Evolutionary conservation across 2,797 vertebrate genomes (phyloP).

Genomic region (Ibycter americanus): DNA sequence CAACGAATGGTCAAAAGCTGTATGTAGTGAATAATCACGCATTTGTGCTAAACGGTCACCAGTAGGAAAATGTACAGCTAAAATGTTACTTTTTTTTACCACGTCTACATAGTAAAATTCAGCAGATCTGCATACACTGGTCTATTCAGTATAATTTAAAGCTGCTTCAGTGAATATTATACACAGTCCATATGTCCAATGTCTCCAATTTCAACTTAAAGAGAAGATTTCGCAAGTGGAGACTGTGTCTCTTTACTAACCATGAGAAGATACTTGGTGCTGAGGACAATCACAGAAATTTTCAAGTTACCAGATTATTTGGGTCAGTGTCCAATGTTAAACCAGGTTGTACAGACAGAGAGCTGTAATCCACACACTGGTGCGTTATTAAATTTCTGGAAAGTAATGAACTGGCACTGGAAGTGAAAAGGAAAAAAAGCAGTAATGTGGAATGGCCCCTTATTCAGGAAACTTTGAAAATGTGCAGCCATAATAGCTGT

Average conservation of each 20-base stretch:
- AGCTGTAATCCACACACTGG: background rate
- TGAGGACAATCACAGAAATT: background rate
- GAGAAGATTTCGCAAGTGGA: background rate
- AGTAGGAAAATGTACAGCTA: background rate
- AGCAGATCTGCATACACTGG: background rate
- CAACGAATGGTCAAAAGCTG: background rate
- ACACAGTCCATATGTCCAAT: background rate
- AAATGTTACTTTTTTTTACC: background rate
- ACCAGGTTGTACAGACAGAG: background rate
- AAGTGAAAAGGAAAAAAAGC: slow-evolving; percentile 35
- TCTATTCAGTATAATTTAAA: background rate
- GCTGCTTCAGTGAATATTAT: background rate
- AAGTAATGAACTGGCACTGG: slow-evolving; percentile 30
- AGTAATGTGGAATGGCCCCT: slow-evolving; percentile 21
- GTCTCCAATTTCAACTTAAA: background rate
- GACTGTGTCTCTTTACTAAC: background rate
- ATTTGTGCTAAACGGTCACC: background rate
- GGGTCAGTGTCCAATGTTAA: background rate
- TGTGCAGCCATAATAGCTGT: slow-evolving; percentile 33
- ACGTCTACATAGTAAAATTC: background rate
- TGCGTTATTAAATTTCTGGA: slow-evolving; percentile 7
- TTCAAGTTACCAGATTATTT: background rate
- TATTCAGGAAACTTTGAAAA: slow-evolving; percentile 59
- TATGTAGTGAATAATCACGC: background rate
- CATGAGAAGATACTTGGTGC: background rate